A percentile compares a stretch with the other conserved stretches of the same genome.
phyloP scores from a whole-genome alignment of 2,888 invertebrate genomes.

The Cephonodes hylas region DNA sequence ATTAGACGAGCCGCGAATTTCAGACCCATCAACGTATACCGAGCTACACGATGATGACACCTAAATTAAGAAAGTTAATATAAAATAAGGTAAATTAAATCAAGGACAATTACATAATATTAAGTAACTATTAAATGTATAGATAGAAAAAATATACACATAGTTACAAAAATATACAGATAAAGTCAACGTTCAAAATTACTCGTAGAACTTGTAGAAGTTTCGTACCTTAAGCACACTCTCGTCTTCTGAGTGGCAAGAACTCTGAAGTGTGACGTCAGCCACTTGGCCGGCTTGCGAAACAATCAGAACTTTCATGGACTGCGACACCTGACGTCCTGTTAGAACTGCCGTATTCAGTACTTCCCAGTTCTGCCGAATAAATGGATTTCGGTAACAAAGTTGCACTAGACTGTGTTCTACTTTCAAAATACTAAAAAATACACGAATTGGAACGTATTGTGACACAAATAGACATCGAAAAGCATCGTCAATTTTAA shows the following conservation, averaged over 20 bases:
- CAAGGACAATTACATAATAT: no score
- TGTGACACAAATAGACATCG: background rate
- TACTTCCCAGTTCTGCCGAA: constrained; percentile 93
- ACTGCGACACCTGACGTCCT: constrained; percentile 95
- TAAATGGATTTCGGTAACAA: constrained; percentile 6
- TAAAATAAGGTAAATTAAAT: background rate
- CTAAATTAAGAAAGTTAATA: constrained; percentile 80
- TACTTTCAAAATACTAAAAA: background rate
- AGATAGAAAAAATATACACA: background rate
- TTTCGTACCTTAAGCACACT: constrained; percentile 93
- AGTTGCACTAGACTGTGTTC: background rate
- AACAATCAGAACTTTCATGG: constrained; percentile 97
- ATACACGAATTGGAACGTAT: background rate
- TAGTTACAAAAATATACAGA: background rate
- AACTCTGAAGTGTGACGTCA: constrained; percentile 96
- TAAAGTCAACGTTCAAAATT: background rate
- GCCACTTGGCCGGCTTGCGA: constrained; percentile 96
- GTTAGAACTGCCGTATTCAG: constrained; percentile 97
- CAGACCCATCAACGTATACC: constrained; percentile 97
- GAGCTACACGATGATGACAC: constrained; percentile 97
- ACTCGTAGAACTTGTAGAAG: background rate
- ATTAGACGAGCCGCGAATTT: constrained; percentile 95
- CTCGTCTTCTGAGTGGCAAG: constrained; percentile 97
- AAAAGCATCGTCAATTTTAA: background rate
- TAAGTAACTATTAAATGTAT: no score